Percentiles rank a stretch among this genome's conserved stretches.
Conservation (phyloP, 2,888 invertebrate species). For the Alviniconcha strummeri region DNA sequence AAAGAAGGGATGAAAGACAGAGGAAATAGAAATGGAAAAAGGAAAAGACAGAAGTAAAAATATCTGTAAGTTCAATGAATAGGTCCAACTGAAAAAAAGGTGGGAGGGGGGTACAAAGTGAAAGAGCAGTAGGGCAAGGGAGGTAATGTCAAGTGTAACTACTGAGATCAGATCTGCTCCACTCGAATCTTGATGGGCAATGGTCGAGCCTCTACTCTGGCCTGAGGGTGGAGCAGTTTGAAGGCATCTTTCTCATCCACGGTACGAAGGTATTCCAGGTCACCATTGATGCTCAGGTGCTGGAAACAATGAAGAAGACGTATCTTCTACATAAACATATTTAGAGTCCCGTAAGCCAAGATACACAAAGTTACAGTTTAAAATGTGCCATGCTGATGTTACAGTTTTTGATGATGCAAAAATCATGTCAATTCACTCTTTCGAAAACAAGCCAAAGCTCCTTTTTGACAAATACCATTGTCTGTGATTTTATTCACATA, state of each 20-base stretch:
- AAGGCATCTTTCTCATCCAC: constrained; percentile 53
- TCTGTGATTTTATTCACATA: too few relatives aligned
- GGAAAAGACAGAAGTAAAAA: background rate
- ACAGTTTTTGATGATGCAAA: too few relatives aligned
- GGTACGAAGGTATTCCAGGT: constrained; percentile 65
- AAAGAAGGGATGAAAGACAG: background rate
- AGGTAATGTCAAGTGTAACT: background rate
- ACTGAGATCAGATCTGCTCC: constrained; percentile 54
- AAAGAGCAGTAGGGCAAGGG: background rate
- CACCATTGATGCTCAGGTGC: constrained; percentile 70
- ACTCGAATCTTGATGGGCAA: constrained; percentile 65
- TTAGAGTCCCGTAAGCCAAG: too few relatives aligned
- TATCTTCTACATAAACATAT: background rate
- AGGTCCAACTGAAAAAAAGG: background rate
- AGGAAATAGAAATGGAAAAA: background rate
- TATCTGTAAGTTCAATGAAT: background rate
- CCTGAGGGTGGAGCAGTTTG: constrained; percentile 58
- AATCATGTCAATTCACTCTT: too few relatives aligned
- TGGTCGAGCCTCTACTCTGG: constrained; percentile 48
- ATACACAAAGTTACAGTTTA: too few relatives aligned
- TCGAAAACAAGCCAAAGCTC: too few relatives aligned
- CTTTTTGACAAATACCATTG: too few relatives aligned
- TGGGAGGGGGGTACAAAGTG: background rate
- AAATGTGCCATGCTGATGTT: too few relatives aligned
- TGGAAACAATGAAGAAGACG: constrained; percentile 44